A percentile compares a stretch with the other conserved stretches of the same genome.
Conservation (phyloP, 1,140 invertebrate species). For the Cyphomyrmex costatus region DNA sequence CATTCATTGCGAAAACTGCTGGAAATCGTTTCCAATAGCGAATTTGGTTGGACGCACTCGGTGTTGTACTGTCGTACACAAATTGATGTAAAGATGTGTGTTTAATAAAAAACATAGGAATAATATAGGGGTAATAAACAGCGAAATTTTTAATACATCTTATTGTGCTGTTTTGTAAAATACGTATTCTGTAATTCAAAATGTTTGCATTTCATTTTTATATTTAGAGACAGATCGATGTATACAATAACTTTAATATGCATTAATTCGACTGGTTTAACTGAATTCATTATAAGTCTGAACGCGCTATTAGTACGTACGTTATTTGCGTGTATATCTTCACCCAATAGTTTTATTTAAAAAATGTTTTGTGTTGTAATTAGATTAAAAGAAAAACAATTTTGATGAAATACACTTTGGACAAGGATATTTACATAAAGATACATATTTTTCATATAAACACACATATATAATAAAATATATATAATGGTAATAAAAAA, state of each 20-base stretch:
- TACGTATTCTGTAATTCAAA: no score
- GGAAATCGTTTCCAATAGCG: neutral
- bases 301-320: neutral
- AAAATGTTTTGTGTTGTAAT: neutral
- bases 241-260: no score
- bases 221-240: no score
- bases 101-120: no score
- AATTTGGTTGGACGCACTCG: no score
- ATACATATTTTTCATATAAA: neutral
- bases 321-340: neutral
- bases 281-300: neutral
- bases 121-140: no score
- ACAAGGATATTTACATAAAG: neutral
- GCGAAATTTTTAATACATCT: no score
- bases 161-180: no score
- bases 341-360: neutral
- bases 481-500: neutral
- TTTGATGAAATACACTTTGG: neutral
- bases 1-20: neutral
- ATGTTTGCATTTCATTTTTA: no score
- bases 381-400: conserved; percentile 19
- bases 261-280: neutral
- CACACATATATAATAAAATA: neutral
- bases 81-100: no score
- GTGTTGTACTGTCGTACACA: no score